phyloP scores from a whole-genome alignment of 2,888 invertebrate genomes.

The Liposcelis brunnea region DNA sequence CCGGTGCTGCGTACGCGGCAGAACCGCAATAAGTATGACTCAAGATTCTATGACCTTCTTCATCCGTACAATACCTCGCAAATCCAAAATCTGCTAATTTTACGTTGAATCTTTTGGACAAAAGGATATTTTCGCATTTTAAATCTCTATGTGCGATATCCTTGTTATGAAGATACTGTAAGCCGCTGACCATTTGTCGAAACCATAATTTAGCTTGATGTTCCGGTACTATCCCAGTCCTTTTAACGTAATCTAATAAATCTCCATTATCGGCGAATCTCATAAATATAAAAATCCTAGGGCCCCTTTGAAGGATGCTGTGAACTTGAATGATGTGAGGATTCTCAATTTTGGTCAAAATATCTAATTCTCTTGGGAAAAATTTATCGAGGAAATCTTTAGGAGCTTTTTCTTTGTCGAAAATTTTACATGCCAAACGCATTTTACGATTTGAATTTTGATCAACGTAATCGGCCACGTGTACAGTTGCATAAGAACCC shows the following conservation, averaged over 20 bases:
- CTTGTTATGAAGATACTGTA: constrained; percentile 66
- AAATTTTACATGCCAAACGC: constrained; percentile 76
- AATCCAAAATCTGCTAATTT: constrained; percentile 92
- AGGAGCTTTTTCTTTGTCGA: constrained; percentile 77
- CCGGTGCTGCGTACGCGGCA: constrained; percentile 90
- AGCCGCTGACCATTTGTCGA: constrained; percentile 64
- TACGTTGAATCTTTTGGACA: constrained; percentile 69
- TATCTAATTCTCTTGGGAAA: constrained; percentile 82
- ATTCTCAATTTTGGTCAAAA: constrained; percentile 75
- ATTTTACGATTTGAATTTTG: constrained; percentile 46
- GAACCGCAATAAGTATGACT: constrained; percentile 93
- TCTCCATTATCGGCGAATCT: constrained; percentile 83
- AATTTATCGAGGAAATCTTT: constrained; percentile 81
- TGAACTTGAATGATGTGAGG: constrained; percentile 81
- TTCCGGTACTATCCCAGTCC: constrained; percentile 58
- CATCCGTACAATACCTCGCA: constrained; percentile 61
- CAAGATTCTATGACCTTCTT: constrained; percentile 52
- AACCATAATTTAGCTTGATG: constrained; percentile 71
- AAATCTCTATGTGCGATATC: constrained; percentile 80
- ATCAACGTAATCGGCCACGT: constrained; percentile 66
- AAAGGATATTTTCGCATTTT: constrained; percentile 83
- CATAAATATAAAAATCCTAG: constrained; percentile 80
- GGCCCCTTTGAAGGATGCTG: constrained; percentile 66
- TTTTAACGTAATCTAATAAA: constrained; percentile 65
- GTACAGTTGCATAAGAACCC: constrained; percentile 82